phyloP scores from a whole-genome alignment of 2,797 vertebrate genomes.

The Ctenosaura bakeri region DNA sequence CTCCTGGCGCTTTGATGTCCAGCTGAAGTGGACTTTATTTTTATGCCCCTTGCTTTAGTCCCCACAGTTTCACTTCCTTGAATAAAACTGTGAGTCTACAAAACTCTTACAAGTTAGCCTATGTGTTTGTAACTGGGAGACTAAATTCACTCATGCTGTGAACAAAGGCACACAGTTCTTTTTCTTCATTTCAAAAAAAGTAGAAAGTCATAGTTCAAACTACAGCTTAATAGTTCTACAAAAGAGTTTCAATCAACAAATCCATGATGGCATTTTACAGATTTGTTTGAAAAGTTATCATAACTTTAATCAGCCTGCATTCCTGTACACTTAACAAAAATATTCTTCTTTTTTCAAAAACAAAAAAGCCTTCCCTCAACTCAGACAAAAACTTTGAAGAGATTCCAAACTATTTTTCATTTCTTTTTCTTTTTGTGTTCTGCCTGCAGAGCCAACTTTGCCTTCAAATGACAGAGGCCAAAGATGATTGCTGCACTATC shows the following conservation, averaged over 20 bases:
- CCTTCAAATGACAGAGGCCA: slow-evolving; percentile 4
- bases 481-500: neutral
- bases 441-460: slow-evolving; percentile 11
- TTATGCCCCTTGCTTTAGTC: neutral
- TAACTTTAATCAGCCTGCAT: slow-evolving; percentile 26
- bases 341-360: slow-evolving; percentile 23
- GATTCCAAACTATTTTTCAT: slow-evolving; percentile 23
- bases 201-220: neutral
- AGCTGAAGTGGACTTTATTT: neutral
- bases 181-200: neutral
- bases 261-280: slow-evolving; percentile 7
- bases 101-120: neutral
- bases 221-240: neutral
- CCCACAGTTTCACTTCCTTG: neutral
- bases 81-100: neutral
- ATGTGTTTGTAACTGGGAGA: neutral
- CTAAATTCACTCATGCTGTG: neutral
- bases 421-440: neutral
- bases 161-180: slow-evolving; percentile 19
- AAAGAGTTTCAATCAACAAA: slow-evolving; percentile 25
- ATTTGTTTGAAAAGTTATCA: slow-evolving; percentile 32
- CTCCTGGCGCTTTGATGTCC: neutral
- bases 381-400: slow-evolving; percentile 13
- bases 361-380: neutral
- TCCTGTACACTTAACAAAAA: slow-evolving; percentile 33